Base-by-base conservation (phyloP, 2,797 vertebrate species). In the Clarias fuscus region DNA sequence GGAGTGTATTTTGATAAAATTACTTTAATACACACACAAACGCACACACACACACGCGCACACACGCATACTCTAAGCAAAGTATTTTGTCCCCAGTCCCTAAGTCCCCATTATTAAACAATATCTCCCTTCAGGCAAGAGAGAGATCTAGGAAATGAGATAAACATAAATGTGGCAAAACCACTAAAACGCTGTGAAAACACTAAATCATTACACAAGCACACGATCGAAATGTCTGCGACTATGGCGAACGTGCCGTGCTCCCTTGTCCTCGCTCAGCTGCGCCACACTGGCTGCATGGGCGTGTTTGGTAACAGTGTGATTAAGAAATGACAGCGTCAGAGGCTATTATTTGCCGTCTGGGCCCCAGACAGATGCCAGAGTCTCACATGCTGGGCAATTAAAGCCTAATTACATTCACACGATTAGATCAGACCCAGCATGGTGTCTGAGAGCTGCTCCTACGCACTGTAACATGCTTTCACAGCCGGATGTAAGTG, bases 391-490 rank as follows among this genome's bases (percentile, higher is more conserved):
- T 78, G 71, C 88, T 88, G 88, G 75, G 88, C 88, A 90, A 91
- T 90, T 91, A 91, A 91, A 90, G 82, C 83, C 86, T 89, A 89
- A 90, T 91, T 91, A 91, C 86, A 90, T 91, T 89, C 89, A 86
- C 90, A 90, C 87, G 86, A 87, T 91, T 88, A 88, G 89, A 91
- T 90, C 88, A 87, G 89, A 68, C 76, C 30, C 86, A 75, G 65
- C 30, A 67, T 87, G 77, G 72, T 86, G 88, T 90, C 87, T 85
- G 88, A 84, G 88, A 88, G 65, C 73, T 56, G 86, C 78, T 86
- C 75, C 75, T 79, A 85, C 87, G 53, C 83, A 68, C 87, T 82
- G 58, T 76, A 76, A 88, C 84, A 71, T 58, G 75, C 68, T 71
- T 67, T 70, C 73, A 83, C 86, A 80, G 59, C 75, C 67, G 67